Evolutionary conservation across 2,113 vertebrate genomes (phyloP), one percentile per base, ranked within the genome.

Genomic region (Plestiodon gilberti): DNA sequence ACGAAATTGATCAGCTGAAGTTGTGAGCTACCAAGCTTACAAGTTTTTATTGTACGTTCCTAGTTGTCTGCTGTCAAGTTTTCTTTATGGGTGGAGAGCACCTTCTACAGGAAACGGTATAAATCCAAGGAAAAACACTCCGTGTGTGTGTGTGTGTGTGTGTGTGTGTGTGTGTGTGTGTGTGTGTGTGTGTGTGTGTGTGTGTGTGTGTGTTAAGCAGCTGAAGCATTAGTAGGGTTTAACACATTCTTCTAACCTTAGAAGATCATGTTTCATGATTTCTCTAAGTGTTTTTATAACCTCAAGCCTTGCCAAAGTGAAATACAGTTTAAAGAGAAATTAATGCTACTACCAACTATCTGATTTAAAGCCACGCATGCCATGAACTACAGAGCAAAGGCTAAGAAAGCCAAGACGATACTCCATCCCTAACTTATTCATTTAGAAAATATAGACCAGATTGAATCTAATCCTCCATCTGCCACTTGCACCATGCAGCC

Each of bases 81-180:
- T 95, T 93, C 94, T 95, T 94, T 95, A 91, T 93, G 95, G 95
- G 90, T 90, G 89, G 94, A 94, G 93, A 94, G 90, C 91, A 93
- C 94, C 94, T 94, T 94, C 92, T 92, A 87, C 88, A 95, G 93
- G 95, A 96, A 95, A 91, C 94, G 90, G 91, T 95, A 87, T 82
- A 91, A 93, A 91, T 95, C 94, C 90, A 94, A 91, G 87, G 87
- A 90, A 89, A 93, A 89, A 91, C 78, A 90, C 69, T 91, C 92
- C 87, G 82, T 91, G 78, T 59, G 38, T 82, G 70, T 81, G 77
- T 92, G 92, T 94, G 79, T 62, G 55, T 52, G n/a, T 91, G 78
- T 94, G 94, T 93, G 92, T 94, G n/a, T 59, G 38, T 82, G 70
- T 81, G 77, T 92, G 92, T 94, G 79, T 62, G 55, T 52, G n/a